phyloP scores from a whole-genome alignment of 2,113 vertebrate species.

The Lipotes vexillifer region DNA sequence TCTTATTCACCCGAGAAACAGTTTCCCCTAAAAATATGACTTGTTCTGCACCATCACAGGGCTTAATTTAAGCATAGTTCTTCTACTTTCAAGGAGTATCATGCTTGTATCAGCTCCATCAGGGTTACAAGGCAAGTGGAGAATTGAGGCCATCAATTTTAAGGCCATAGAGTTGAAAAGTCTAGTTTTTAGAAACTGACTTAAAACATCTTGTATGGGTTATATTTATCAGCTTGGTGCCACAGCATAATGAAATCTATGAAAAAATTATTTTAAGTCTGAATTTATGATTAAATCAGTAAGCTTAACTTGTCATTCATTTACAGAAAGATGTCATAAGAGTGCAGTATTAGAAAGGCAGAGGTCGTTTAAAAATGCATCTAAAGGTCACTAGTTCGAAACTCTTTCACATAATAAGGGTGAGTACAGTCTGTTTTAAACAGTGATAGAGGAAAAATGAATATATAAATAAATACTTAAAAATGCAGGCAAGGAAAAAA shows the following conservation, averaged over 20 bases:
- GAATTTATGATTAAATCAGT: conserved; percentile 29
- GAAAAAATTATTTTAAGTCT: conserved; percentile 44
- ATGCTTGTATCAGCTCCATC: conserved; percentile 42
- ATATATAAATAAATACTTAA: background rate
- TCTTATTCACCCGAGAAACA: conserved; percentile 62
- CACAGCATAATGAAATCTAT: conserved; percentile 16
- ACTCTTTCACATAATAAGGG: background rate
- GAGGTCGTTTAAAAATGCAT: background rate
- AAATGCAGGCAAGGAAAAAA: background rate
- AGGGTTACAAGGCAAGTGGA: conserved; percentile 58
- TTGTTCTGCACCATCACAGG: conserved; percentile 27
- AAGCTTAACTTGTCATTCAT: conserved; percentile 20
- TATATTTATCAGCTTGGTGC: conserved; percentile 34
- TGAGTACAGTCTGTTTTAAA: background rate
- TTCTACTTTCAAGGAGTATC: conserved; percentile 48
- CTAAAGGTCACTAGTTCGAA: background rate
- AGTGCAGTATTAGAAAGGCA: conserved; percentile 25
- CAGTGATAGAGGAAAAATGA: background rate
- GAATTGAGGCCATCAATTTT: conserved; percentile 62
- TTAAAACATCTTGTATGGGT: background rate
- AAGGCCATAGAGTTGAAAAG: conserved; percentile 43
- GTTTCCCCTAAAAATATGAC: conserved; percentile 61
- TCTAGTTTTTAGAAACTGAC: conserved; percentile 44
- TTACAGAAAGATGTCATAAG: background rate
- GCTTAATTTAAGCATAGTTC: conserved; percentile 59